Evolutionary conservation across 2,113 vertebrate genomes (phyloP), one percentile per base, ranked within the genome.

Genomic region (Vicugna pacos): DNA sequence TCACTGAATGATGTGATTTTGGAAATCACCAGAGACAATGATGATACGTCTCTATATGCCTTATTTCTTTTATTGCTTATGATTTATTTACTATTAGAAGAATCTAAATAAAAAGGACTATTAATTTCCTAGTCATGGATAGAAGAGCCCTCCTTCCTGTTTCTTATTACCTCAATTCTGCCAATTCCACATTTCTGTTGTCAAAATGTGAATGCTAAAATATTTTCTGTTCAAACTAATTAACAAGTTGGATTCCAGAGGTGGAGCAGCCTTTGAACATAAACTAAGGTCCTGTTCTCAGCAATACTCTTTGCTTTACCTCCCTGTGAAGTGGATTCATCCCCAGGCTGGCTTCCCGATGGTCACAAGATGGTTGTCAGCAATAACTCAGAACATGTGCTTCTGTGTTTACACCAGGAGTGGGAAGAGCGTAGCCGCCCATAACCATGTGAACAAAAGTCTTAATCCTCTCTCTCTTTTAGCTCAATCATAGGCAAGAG

Each of bases 131-230:
- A 17, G 17, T 76, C 67, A 50, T 42, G 8, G 8, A 64, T n/a
- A 89, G 79, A 58, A 79, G 73, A 94, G 17, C 38, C 26, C 17
- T 48, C 32, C 17, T 77, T 19, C 52, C 26, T 70, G 28, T 60
- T 8, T 24, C 77, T 75, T 84, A 35, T 90, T 28, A 14, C 14
- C 30, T 64, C 1, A 69, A 3, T 62, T 48, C 48, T 81, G 28
- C 30, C 38, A 60, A 3, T 89, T 85, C 38, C 22, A 38, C 35
- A 50, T 75, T 56, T 93, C 58, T 84, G 0, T 50, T 75, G 67
- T 84, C 19, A 88, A 75, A 94, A 60, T 91, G 12, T 58, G 64
- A 95, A 70, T 87, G 32, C 30, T 69, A 42, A 85, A 64, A 42
- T 64, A 42, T 15, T 70, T 83, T 79, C 6, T 42, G 14, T 87